Evolutionary conservation across 2,797 vertebrate species (phyloP).

Genomic region (Premnoplex brunnescens): DNA sequence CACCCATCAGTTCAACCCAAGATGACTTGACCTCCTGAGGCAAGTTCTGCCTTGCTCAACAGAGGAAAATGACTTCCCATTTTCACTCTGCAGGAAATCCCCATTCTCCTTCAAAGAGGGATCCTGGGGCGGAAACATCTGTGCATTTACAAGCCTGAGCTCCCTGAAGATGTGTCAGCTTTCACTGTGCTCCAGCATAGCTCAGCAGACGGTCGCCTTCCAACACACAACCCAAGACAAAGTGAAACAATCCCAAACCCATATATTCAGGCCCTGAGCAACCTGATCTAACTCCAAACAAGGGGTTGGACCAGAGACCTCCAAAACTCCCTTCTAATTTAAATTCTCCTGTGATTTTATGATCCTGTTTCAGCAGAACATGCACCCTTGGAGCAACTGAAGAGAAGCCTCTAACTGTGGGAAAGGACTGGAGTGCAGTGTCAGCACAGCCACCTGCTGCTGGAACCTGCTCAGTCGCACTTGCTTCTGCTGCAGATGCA

Average conservation of each 20-base stretch:
- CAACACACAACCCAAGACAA: not conserved
- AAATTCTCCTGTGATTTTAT: not conserved
- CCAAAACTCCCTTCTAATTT: not conserved
- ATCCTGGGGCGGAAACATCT: conserved; percentile 76
- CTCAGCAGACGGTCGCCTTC: not conserved
- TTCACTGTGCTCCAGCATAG: not conserved
- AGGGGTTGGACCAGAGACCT: not conserved
- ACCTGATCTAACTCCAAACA: not conserved
- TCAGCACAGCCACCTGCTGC: not conserved
- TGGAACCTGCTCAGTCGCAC: not conserved
- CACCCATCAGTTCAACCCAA: not conserved
- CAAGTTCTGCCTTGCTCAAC: conserved; percentile 48
- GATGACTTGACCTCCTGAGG: not conserved
- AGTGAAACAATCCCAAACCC: not conserved
- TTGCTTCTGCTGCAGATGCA: not conserved
- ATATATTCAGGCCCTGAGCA: not conserved
- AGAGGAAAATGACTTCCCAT: conserved; percentile 64
- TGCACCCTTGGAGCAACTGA: not conserved
- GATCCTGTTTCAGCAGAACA: not conserved
- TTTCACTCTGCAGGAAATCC: conserved; percentile 50
- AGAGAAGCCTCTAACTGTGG: not conserved
- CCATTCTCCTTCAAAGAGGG: conserved; percentile 32
- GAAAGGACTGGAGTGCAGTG: not conserved
- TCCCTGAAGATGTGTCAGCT: not conserved
- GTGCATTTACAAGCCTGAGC: conserved; percentile 22